Base-by-base conservation (phyloP, 1,140 invertebrate species). In the Leptopilina boulardi region DNA sequence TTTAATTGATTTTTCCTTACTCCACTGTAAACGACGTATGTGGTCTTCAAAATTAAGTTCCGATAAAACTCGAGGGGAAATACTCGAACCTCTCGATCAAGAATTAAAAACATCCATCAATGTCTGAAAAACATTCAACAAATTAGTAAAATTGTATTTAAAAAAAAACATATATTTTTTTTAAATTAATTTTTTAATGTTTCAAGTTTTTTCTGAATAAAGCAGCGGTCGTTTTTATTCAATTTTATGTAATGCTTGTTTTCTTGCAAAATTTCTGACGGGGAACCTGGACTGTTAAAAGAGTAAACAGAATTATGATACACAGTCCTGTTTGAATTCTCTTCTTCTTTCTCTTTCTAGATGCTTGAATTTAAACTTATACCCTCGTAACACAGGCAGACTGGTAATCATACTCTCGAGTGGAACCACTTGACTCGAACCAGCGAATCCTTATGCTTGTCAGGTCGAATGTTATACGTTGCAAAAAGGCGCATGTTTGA, bases 381-480 rank as follows among this genome's bases (percentile, higher is more conserved):
- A 81, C 80, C 74, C 76, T 82, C 75, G 83, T 78, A 84, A 82
- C 79, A 76, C 80, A 82, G n/a, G 82, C 79, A 75, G 74, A 76
- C 78, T 76, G 80, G 80, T 82, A 84, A 84, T 86, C 82, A 82
- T 74, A 78, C 80, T 84, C 80, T 84, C 80, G 84, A 84, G 81
- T 83, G 82, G 77, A 81, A 82, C 80, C 77, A 81, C 82, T 82
- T 80, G 80, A 83, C 76, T 79, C 81, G 77, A 84, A 82, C 80
- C 74, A 77, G 82, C 77, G 83, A 81, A 84, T 83, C 83, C 83
- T 83, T 80, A 84, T 79, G 83, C 80, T 82, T 84, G 81, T 85
- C 83, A 82, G 81, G 85, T 84, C 83, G n/a, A n/a, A 86, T 84
- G 82, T 84, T 83, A 86, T 83, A 78, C 81, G 81, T 76, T 73